A percentile compares a stretch with the other conserved stretches of the same genome.
These are phyloP conservation scores for Halichoeres trimaculatus DNA, from an alignment of 2,113 vertebrate species.

Conservation along the genomic window DNA sequence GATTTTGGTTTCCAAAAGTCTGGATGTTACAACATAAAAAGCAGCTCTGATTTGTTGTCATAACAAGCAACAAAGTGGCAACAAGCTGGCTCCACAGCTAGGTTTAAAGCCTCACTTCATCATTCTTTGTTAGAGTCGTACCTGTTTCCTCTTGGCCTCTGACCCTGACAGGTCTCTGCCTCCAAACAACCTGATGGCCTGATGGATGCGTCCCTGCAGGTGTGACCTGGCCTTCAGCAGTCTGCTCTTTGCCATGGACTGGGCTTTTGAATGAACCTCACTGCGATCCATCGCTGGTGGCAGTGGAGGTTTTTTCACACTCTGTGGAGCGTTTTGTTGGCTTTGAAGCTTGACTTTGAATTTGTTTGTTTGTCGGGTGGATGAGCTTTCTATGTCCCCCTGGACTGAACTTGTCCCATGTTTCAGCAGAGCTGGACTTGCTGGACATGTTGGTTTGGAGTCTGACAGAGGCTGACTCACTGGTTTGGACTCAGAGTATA, in stretches of 20 bases:
- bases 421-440: constrained; percentile 8
- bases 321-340: constrained; percentile 9
- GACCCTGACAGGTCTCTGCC: constrained; percentile 66
- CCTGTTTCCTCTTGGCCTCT: constrained; percentile 76
- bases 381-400: neutral
- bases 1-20: constrained; percentile 2
- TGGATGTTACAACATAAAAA: constrained; percentile 16
- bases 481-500: neutral
- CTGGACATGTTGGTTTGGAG: neutral
- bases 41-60: neutral
- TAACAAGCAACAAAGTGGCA: neutral
- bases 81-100: neutral
- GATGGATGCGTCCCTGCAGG: constrained; percentile 72
- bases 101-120: neutral
- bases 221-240: constrained; percentile 72
- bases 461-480: neutral
- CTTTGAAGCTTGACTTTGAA: neutral
- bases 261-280: constrained; percentile 69
- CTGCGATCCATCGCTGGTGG: constrained; percentile 36
- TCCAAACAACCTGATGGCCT: constrained; percentile 69
- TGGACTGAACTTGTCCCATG: neutral
- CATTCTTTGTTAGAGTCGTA: constrained; percentile 8
- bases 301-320: constrained; percentile 9
- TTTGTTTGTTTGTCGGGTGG: neutral
- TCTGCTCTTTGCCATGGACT: constrained; percentile 70